Evolutionary conservation across 2,797 vertebrate species (phyloP).

Genomic region (Eulemur mongoz): DNA sequence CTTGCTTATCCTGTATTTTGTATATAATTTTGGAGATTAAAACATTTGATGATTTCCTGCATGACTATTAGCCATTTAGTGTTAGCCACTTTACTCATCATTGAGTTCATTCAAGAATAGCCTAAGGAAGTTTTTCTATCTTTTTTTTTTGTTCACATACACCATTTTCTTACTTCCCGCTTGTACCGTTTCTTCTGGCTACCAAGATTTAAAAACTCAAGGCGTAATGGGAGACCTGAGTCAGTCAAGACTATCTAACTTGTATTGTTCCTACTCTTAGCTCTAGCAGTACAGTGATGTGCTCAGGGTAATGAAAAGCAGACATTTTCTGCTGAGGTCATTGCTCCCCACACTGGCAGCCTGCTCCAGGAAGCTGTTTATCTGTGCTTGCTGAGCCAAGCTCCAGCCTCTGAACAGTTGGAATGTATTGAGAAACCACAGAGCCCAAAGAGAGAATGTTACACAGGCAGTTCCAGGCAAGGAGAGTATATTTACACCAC

Average conservation of each 20-base stretch:
- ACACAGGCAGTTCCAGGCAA: conserved; percentile 45
- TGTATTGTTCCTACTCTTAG: not conserved
- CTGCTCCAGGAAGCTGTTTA: conserved; percentile 73
- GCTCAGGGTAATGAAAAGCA: conserved; percentile 51
- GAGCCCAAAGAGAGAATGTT: conserved; percentile 58
- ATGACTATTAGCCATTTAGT: not conserved
- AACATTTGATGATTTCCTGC: not conserved
- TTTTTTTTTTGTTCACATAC: not conserved
- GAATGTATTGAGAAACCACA: conserved; percentile 73
- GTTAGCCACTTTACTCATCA: not conserved
- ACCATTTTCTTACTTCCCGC: not conserved
- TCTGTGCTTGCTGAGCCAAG: conserved; percentile 76
- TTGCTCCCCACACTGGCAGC: conserved; percentile 59
- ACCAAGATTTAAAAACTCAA: conserved; percentile 33
- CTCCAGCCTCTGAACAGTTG: conserved; percentile 63
- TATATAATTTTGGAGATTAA: conserved; percentile 18
- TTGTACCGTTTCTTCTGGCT: not conserved
- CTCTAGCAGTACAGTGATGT: conserved; percentile 29
- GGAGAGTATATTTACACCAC: conserved; percentile 62
- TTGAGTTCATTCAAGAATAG: conserved; percentile 17
- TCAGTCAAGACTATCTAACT: conserved; percentile 8
- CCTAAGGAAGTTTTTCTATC: not conserved
- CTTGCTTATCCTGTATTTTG: not conserved
- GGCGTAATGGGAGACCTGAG: conserved; percentile 37
- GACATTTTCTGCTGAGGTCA: conserved; percentile 55